A percentile compares a stretch with the other conserved stretches of the same genome.
These are phyloP conservation scores for Macaria liturata DNA, from an alignment of 2,888 invertebrate species.

Conservation along the genomic window DNA sequence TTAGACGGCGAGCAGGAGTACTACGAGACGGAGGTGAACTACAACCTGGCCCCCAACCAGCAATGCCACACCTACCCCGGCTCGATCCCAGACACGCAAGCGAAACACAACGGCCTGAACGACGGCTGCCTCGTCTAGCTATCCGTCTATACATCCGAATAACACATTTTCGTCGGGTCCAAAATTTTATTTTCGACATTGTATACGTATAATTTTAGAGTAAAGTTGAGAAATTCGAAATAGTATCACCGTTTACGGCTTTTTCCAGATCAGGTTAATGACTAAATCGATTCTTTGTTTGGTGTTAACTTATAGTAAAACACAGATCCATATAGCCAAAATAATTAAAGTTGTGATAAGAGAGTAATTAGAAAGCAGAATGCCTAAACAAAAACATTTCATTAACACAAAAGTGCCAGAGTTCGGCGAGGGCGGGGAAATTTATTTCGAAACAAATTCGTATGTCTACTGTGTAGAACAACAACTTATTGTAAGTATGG, in stretches of 20 bases:
- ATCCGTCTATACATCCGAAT: slow-evolving; percentile 19
- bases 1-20: slow-evolving; percentile 82
- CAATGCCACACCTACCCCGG: slow-evolving; percentile 83
- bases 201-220: slow-evolving; percentile 75
- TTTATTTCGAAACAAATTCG: slow-evolving; percentile 80
- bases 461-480: slow-evolving; percentile 83
- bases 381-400: slow-evolving; percentile 18
- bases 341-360: slow-evolving; percentile 12
- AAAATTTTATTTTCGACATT: slow-evolving; percentile 67
- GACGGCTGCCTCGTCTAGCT: slow-evolving; percentile 85
- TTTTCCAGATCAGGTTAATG: slow-evolving; percentile 23
- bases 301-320: slow-evolving; percentile 10
- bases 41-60: slow-evolving; percentile 69
- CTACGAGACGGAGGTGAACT: slow-evolving; percentile 78
- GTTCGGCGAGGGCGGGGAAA: slow-evolving; percentile 59
- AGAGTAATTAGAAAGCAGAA: slow-evolving; percentile 1
- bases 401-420: slow-evolving; percentile 42
- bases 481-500: slow-evolving; percentile 69
- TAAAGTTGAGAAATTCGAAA: slow-evolving; percentile 67
- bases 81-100: slow-evolving; percentile 67
- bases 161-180: slow-evolving; percentile 65
- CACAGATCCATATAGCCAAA: slow-evolving; percentile 8
- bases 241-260: slow-evolving; percentile 62
- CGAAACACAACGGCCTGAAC: slow-evolving; percentile 81
- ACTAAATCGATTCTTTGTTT: slow-evolving; percentile 28